phyloP scores from a whole-genome alignment of 2,888 invertebrate species.

The Proisotoma minuta region DNA sequence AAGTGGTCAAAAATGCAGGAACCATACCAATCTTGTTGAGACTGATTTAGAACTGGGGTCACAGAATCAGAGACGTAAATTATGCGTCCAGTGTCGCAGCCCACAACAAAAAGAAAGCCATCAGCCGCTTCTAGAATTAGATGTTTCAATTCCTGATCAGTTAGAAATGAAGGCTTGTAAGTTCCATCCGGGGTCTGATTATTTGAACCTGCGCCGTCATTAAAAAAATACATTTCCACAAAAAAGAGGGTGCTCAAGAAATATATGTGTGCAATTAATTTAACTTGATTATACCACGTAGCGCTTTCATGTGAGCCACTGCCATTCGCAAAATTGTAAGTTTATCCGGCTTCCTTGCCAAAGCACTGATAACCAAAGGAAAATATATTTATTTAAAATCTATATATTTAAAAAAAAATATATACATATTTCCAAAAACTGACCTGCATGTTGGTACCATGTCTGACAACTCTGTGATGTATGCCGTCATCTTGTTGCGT shows the following conservation, averaged over 20 bases:
- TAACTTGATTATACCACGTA: slow-evolving; percentile 79
- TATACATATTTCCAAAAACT: neutral
- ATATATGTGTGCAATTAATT: neutral
- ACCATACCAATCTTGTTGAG: slow-evolving; percentile 94
- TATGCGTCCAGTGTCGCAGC: slow-evolving; percentile 93
- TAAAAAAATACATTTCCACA: slow-evolving; percentile 31
- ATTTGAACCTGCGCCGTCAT: slow-evolving; percentile 68
- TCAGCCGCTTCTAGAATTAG: slow-evolving; percentile 98
- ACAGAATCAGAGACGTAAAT: slow-evolving; percentile 99
- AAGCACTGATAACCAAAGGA: no score
- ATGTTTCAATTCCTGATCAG: slow-evolving; percentile 98
- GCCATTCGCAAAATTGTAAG: slow-evolving; percentile 98
- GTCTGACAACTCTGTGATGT: slow-evolving; percentile 98
- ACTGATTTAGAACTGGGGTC: slow-evolving; percentile 92
- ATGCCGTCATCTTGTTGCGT: slow-evolving; percentile 99
- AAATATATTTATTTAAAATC: slow-evolving; percentile 49
- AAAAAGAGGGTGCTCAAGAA: slow-evolving; percentile 35
- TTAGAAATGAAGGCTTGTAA: slow-evolving; percentile 97
- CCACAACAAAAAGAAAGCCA: slow-evolving; percentile 93
- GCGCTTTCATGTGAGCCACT: slow-evolving; percentile 97
- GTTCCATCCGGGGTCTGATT: slow-evolving; percentile 95
- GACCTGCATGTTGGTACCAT: slow-evolving; percentile 92
- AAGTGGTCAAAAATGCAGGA: slow-evolving; percentile 92
- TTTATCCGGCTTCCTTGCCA: slow-evolving; percentile 98
- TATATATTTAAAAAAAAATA: neutral